phyloP scores from a whole-genome alignment of 2,888 invertebrate species.

The Luperina nickerlii region DNA sequence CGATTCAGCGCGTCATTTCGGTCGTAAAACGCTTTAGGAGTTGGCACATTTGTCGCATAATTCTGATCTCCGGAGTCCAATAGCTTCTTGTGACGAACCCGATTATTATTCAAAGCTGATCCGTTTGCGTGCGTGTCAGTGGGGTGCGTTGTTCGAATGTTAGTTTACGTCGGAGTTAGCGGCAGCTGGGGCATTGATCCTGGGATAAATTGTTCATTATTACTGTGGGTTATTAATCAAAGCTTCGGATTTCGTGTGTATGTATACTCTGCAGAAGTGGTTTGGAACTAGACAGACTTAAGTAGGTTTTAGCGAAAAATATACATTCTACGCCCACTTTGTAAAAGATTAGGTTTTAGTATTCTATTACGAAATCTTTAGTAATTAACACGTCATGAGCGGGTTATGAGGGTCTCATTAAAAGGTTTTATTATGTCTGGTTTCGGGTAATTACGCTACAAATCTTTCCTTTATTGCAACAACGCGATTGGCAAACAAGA shows the following conservation, averaged over 20 bases:
- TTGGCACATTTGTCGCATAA: slow-evolving; percentile 88
- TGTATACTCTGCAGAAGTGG: neutral
- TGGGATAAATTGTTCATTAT: slow-evolving; percentile 24
- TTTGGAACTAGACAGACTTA: slow-evolving; percentile 13
- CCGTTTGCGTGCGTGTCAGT: slow-evolving; percentile 68
- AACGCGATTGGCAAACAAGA: slow-evolving; percentile 5
- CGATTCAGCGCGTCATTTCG: slow-evolving; percentile 86
- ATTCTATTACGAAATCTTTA: slow-evolving; percentile 41
- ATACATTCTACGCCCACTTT: slow-evolving; percentile 3
- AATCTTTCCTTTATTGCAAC: slow-evolving; percentile 29
- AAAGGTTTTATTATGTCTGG: slow-evolving; percentile 54
- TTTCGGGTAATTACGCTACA: slow-evolving; percentile 43
- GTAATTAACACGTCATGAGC: slow-evolving; percentile 50
- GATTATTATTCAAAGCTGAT: slow-evolving; percentile 84
- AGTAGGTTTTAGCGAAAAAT: slow-evolving; percentile 1
- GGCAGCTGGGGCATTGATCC: slow-evolving; percentile 16
- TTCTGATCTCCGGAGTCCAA: slow-evolving; percentile 80
- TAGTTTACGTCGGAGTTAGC: slow-evolving; percentile 35
- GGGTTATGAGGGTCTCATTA: slow-evolving; percentile 46
- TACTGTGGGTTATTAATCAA: slow-evolving; percentile 36
- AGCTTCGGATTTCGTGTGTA: slow-evolving; percentile 6
- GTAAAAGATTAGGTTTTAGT: slow-evolving; percentile 29
- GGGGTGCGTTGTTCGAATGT: slow-evolving; percentile 45
- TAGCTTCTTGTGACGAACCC: slow-evolving; percentile 70
- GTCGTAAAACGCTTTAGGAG: slow-evolving; percentile 87